Base-by-base conservation (phyloP, 2,113 vertebrate species). In the Cynocephalus volans region DNA sequence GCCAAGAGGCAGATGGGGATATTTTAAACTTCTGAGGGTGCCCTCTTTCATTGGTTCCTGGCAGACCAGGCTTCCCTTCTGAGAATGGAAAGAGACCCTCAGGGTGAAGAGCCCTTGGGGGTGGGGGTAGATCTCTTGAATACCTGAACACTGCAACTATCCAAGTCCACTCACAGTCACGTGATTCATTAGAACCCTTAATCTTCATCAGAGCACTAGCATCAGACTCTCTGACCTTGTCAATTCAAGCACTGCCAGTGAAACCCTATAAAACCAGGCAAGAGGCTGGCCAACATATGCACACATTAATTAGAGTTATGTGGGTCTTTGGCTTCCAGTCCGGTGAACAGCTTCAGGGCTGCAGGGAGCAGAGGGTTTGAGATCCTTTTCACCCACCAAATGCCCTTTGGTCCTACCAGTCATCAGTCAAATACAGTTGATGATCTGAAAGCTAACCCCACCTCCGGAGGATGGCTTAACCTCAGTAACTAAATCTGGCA, bases 131-230 rank as follows among this genome's bases (percentile, higher is more conserved):
- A 88, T 96, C 90, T 89, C 48, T 73, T 84, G 90, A 90, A 95
- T 93, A 86, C 64, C 76, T 84, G 90, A 90, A 95, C 94, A 86
- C 64, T 75, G 95, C 94, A 92, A 76, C 92, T 90, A 96, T 84
- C 96, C 97, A 98, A 97, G 93, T 94, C 88, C 87, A 91, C 76
- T 98, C 97, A 95, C 86, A 90, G 97, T 93, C 97, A 94, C 56
- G 84, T 97, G 87, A 98, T 98, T 98, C 98, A 98, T 98, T 98
- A 98, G 96, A 97, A 96, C 84, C 96, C 96, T 98, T 98, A 98
- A 98, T 98, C 97, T 98, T 98, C 98, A 98, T 95, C 97, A 97
- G 96, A 98, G 93, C 45, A 14, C 97, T 75, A 95, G 97, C 97
- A 96, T 98, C 98, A 97, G 97, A 92, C 88, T 94, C 70, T 33